Percentiles rank a stretch among this genome's conserved stretches.
phyloP scores from a whole-genome alignment of 2,888 invertebrate species.

The Neoitamus cyanurus region DNA sequence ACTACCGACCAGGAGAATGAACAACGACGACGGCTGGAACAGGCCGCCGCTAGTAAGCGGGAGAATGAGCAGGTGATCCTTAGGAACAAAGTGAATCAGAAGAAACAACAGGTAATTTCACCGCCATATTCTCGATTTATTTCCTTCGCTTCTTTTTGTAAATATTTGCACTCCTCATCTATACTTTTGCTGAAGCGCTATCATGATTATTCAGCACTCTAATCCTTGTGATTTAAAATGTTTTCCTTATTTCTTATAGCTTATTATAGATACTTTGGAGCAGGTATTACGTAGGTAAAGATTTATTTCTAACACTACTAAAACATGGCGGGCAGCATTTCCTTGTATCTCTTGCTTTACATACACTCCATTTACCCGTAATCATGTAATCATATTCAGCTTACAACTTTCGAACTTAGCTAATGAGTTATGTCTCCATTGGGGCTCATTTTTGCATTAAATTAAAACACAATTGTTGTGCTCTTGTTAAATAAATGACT shows the following conservation, averaged over 20 bases:
- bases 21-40: conserved; percentile 86
- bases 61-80: conserved; percentile 78
- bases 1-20: conserved; percentile 94
- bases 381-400: not conserved
- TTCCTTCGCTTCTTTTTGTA: not conserved
- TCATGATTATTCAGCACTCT: not conserved
- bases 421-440: not conserved
- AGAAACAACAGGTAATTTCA: conserved; percentile 85
- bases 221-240: not conserved
- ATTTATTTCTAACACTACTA: not conserved
- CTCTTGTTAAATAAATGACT: not conserved
- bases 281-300: not conserved
- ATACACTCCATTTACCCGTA: not conserved
- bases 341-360: not conserved
- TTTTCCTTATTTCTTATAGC: not conserved
- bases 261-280: not conserved
- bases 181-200: not conserved
- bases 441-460: not conserved
- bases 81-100: conserved; percentile 82
- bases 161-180: not conserved
- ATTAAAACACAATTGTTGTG: not conserved
- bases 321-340: not conserved
- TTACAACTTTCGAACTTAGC: not conserved
- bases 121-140: not conserved
- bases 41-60: conserved; percentile 79